These are phyloP conservation scores for Pachydiplax longipennis DNA, from an alignment of 2,888 invertebrate species.

Conservation along the genomic window DNA sequence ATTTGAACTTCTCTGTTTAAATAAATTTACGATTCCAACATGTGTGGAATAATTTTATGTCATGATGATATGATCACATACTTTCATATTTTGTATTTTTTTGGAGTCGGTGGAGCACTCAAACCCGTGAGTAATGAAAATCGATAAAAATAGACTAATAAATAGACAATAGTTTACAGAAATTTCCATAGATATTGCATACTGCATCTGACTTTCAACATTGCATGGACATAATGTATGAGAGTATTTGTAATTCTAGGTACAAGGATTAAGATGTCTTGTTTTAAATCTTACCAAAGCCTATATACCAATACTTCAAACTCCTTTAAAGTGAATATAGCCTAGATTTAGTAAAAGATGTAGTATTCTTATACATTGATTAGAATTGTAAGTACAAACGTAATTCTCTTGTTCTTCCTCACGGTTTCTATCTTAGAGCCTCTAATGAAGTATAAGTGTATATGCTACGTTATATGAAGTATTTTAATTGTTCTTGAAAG, in stretches of 20 bases:
- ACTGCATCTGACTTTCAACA: background rate
- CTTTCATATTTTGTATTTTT: background rate
- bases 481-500: background rate
- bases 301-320: background rate
- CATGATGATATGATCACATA: constrained; percentile 6
- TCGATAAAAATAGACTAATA: background rate
- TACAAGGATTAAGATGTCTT: background rate
- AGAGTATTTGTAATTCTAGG: background rate
- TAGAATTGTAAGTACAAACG: background rate
- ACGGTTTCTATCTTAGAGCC: background rate
- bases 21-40: background rate
- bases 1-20: background rate
- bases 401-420: background rate
- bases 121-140: constrained; percentile 14
- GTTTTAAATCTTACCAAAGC: background rate
- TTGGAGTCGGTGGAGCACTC: constrained; percentile 31
- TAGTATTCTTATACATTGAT: background rate
- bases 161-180: background rate
- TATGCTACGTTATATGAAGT: background rate
- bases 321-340: background rate
- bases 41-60: background rate
- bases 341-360: background rate
- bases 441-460: background rate
- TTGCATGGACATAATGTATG: constrained; percentile 27
- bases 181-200: background rate